Percentiles rank a stretch among this genome's conserved stretches.
Conservation (phyloP, 2,888 invertebrate genomes). For the Ecdyonurus torrentis region DNA sequence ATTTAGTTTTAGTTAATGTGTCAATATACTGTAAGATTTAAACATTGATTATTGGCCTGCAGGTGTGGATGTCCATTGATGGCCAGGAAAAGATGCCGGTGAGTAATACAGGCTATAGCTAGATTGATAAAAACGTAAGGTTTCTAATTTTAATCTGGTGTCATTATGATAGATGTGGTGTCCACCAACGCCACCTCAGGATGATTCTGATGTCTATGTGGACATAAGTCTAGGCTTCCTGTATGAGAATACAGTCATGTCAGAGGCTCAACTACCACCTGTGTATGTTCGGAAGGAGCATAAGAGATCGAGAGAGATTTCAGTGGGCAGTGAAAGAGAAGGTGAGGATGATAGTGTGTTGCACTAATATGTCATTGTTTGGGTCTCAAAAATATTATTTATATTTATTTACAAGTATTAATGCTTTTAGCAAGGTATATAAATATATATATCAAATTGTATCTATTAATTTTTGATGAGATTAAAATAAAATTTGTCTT, state of each 20-base stretch:
- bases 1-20: no score
- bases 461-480: no score
- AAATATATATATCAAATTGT: no score
- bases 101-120: slow-evolving; percentile 32
- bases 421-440: no score
- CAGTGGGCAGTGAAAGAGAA: slow-evolving; percentile 4
- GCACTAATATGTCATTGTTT: no score
- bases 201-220: slow-evolving; percentile 81
- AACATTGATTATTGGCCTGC: no score
- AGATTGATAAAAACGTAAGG: neutral
- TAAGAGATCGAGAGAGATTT: slow-evolving; percentile 41
- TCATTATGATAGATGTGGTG: slow-evolving; percentile 66
- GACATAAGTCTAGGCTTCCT: slow-evolving; percentile 71
- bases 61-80: slow-evolving; percentile 64
- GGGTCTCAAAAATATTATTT: no score
- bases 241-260: slow-evolving; percentile 56
- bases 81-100: slow-evolving; percentile 66
- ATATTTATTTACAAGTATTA: no score
- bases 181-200: slow-evolving; percentile 90
- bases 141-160: neutral
- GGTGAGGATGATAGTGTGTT: no score
- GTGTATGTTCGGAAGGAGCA: slow-evolving; percentile 62
- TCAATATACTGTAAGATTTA: no score
- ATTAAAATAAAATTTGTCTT: no score
- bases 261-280: slow-evolving; percentile 63